Conservation (phyloP, 37 sponge, comb jelly and placozoan genomes). For the Chondrosia reniformis region DNA sequence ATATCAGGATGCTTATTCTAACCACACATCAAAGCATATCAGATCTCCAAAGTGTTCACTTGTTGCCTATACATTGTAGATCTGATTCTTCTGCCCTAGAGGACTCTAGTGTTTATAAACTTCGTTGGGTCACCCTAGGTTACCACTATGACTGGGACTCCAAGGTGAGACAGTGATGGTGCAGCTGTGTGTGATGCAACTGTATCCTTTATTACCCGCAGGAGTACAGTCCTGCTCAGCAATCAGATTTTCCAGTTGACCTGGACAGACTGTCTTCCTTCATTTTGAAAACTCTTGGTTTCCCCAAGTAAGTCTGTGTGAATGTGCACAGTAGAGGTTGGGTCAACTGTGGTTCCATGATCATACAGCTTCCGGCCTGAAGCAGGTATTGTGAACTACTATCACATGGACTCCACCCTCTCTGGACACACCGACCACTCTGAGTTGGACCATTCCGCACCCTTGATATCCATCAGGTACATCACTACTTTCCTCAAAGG, state of each 20-base stretch:
- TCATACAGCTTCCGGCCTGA: slow-evolving; percentile 62
- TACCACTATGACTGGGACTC: slow-evolving; percentile 94
- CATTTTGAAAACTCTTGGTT: slow-evolving; percentile 52
- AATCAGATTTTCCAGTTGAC: slow-evolving; percentile 70
- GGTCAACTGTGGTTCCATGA: neutral
- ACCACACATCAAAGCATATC: too few species aligned
- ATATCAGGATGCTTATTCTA: too few species aligned
- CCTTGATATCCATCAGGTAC: slow-evolving; percentile 96
- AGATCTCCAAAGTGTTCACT: too few species aligned
- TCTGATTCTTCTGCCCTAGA: too few species aligned
- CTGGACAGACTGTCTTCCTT: slow-evolving; percentile 60
- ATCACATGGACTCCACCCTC: slow-evolving; percentile 89
- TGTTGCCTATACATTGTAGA: too few species aligned
- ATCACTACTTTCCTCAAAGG: too few species aligned
- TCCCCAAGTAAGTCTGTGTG: neutral
- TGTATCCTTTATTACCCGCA: neutral
- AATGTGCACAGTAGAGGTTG: neutral
- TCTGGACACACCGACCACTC: slow-evolving; percentile 97
- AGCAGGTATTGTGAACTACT: slow-evolving; percentile 96
- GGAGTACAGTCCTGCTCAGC: slow-evolving; percentile 42
- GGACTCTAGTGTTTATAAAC: slow-evolving; percentile 39
- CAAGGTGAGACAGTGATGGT: slow-evolving; percentile 35
- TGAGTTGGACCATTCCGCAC: slow-evolving; percentile 84
- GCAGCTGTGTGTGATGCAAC: neutral
- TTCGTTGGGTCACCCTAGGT: slow-evolving; percentile 91